phyloP scores from a whole-genome alignment of 2,888 invertebrate genomes.

The Euphydryas editha region DNA sequence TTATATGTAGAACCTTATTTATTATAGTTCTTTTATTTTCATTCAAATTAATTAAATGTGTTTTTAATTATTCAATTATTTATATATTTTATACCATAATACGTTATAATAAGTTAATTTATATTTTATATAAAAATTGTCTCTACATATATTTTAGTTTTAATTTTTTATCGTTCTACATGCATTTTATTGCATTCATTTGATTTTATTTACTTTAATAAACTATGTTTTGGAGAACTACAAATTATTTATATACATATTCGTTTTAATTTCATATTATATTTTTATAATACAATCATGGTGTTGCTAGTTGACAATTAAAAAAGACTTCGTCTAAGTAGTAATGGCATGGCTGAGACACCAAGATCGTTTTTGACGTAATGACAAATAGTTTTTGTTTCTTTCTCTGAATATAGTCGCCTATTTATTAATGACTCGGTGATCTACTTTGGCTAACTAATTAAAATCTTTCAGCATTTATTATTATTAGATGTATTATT shows the following conservation, averaged over 20 bases:
- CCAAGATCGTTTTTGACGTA: slow-evolving; percentile 9
- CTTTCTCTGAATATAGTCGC: slow-evolving; percentile 13
- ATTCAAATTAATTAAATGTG: no score
- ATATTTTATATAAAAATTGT: no score
- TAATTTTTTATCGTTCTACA: no score
- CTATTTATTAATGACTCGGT: slow-evolving; percentile 18
- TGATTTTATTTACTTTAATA: no score
- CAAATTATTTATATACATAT: not conserved
- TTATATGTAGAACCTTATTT: no score
- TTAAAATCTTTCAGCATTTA: not conserved
- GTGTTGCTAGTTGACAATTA: slow-evolving; percentile 8
- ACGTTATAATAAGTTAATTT: no score
- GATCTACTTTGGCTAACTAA: slow-evolving; percentile 16
- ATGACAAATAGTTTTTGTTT: slow-evolving; percentile 19
- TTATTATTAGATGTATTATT: no score
- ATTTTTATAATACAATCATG: not conserved
- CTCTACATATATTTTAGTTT: no score
- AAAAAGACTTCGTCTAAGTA: slow-evolving; percentile 8
- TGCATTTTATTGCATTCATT: no score
- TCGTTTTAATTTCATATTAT: not conserved
- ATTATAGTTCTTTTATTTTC: no score
- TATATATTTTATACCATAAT: no score
- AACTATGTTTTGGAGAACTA: not conserved
- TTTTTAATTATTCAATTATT: no score
- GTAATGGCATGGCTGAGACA: not conserved